A percentile compares a stretch with the other conserved stretches of the same genome.
phyloP scores from a whole-genome alignment of 1,140 invertebrate genomes.

The Drosophila quadrilineata region DNA sequence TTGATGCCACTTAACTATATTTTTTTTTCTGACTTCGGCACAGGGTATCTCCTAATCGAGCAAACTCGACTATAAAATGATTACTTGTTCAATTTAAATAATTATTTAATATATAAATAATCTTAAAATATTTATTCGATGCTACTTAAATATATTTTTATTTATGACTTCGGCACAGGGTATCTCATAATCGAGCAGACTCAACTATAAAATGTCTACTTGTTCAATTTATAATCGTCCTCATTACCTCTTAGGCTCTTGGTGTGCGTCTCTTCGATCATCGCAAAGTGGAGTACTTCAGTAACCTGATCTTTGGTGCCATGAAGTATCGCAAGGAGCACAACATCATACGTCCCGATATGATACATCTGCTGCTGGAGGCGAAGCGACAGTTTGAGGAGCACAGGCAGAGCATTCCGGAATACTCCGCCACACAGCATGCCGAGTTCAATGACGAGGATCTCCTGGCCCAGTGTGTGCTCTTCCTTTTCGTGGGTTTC shows the following conservation, averaged over 20 bases:
- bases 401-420: neutral
- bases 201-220: too few relatives aligned
- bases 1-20: too few relatives aligned
- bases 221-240: too few relatives aligned
- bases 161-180: too few relatives aligned
- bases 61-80: too few relatives aligned
- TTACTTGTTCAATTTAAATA: too few relatives aligned
- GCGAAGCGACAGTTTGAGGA: constrained; percentile 45
- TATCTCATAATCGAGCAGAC: too few relatives aligned
- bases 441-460: constrained; percentile 66
- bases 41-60: too few relatives aligned
- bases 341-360: constrained; percentile 78
- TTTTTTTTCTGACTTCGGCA: too few relatives aligned
- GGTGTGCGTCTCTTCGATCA: constrained; percentile 44
- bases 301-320: constrained; percentile 58
- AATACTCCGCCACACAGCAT: neutral
- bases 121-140: neutral
- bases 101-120: too few relatives aligned
- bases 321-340: constrained; percentile 74
- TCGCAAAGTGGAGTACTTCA: constrained; percentile 63
- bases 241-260: constrained; percentile 26
- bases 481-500: constrained; percentile 83
- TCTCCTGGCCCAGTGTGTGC: constrained; percentile 75
- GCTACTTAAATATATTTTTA: neutral
- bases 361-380: constrained; percentile 82